These are phyloP conservation scores for Palythoa grandis DNA, from an alignment of 92 coral and sea anemone genomes.

Conservation along the genomic window DNA sequence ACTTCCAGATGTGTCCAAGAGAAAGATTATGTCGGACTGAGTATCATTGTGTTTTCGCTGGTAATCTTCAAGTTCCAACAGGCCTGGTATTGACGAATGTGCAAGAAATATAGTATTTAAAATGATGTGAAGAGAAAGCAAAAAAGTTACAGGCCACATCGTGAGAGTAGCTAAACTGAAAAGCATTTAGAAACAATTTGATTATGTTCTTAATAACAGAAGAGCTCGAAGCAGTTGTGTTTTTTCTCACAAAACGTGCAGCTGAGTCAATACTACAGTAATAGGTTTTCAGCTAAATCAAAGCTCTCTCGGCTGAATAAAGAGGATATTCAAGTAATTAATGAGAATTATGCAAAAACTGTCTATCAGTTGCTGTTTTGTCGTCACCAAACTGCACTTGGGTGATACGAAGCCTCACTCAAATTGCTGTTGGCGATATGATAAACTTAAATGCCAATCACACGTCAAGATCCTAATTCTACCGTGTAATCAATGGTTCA, in stretches of 20 bases:
- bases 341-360: not conserved
- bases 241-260: slow-evolving; percentile 21
- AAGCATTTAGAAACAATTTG: not conserved
- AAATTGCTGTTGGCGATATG: too few relatives aligned
- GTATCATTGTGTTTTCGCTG: slow-evolving; percentile 80
- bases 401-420: too few relatives aligned
- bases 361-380: not conserved
- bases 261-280: slow-evolving; percentile 8
- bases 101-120: not conserved
- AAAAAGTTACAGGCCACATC: not conserved
- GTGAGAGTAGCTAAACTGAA: not conserved
- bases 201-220: not conserved
- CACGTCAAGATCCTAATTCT: too few relatives aligned
- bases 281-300: not conserved
- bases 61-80: slow-evolving; percentile 65
- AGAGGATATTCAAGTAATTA: not conserved
- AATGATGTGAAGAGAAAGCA: not conserved
- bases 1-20: slow-evolving; percentile 93
- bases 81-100: slow-evolving; percentile 57
- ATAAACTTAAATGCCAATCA: too few relatives aligned
- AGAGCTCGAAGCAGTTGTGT: slow-evolving; percentile 8
- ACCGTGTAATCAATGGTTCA: too few relatives aligned
- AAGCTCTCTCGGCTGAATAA: slow-evolving; percentile 21
- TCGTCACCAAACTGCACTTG: too few relatives aligned
- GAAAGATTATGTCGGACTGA: slow-evolving; percentile 85